These are phyloP conservation scores for Phainopepla nitens DNA, from an alignment of 2,113 vertebrate genomes.

Conservation along the genomic window DNA sequence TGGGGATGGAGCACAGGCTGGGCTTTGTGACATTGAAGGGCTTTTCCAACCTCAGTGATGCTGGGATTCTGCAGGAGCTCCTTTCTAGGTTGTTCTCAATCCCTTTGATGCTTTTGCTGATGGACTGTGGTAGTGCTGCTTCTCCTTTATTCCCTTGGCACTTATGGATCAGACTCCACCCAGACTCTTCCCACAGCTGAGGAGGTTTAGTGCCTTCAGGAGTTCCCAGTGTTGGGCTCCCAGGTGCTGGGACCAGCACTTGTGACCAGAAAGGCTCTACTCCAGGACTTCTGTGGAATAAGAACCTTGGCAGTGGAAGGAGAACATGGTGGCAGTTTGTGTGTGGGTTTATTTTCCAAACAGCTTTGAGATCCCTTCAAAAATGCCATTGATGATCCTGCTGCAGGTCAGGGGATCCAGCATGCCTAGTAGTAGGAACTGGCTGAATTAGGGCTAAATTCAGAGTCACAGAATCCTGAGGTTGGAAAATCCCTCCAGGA, in stretches of 20 bases:
- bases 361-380: not conserved
- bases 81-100: not conserved
- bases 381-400: not conserved
- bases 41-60: not conserved
- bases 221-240: not conserved
- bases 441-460: not conserved
- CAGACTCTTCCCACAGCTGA: not conserved
- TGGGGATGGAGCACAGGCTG: not conserved
- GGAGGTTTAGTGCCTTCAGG: not conserved
- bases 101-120: not conserved
- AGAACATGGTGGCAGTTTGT: rapidly evolving
- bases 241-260: not conserved
- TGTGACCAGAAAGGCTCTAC: not conserved
- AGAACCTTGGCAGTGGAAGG: not conserved
- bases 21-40: not conserved
- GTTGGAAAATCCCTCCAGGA: not conserved
- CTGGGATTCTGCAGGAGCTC: not conserved
- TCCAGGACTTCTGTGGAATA: not conserved
- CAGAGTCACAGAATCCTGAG: not conserved
- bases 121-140: not conserved
- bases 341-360: not conserved
- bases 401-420: not conserved
- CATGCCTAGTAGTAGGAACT: not conserved
- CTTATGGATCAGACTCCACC: not conserved
- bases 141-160: not conserved